Evolutionary conservation across 2,888 invertebrate genomes (phyloP), one percentile per base, ranked within the genome.

Genomic region (Saturnia pavonia): DNA sequence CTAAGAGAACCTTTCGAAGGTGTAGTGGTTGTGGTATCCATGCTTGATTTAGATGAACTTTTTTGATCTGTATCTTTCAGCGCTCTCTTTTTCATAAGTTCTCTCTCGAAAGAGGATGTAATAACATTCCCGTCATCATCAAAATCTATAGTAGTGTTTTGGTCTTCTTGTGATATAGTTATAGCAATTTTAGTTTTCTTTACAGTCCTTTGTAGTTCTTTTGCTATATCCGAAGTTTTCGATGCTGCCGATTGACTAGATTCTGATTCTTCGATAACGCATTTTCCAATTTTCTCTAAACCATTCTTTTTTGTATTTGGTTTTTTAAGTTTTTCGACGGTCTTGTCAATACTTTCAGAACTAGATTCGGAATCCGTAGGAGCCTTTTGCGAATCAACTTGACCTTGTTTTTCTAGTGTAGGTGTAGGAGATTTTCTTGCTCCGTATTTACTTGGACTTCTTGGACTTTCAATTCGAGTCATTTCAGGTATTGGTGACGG

Each of bases 321-420:
- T 74, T 90, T 94, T 12, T 91, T 87, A 27, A 91, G 77, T 78
- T 88, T 91, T 82, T 94, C 94, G 16, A 94, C 92, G 19, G 94
- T 94, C 82, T 91, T 93, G 77, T 94, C 90, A 72, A 93, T 88
- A 76, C 94, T 94, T 80, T 94, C 94, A 6, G 94, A 94, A 75
- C 95, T 95, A 1, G 92, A 95, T 45, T 95, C 95, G 1, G 95
- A 94, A 87, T 95, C 95, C 27, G 95, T 94, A 1, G 95, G 95
- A 70, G 90, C 93, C 80, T 89, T 94, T 76, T 87, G 90, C 0
- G 94, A 94, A 82, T 94, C 94, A 19, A 94, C 94, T 77, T 89
- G 94, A 2, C 95, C 95, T 84, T 95, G 95, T 78, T 95, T 95
- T 82, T 95, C 95, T 73, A 95, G 86, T 16, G 95, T 95, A 0